These are phyloP conservation scores for Megalops atlanticus DNA, from an alignment of 2,113 vertebrate species.

Conservation along the genomic window DNA sequence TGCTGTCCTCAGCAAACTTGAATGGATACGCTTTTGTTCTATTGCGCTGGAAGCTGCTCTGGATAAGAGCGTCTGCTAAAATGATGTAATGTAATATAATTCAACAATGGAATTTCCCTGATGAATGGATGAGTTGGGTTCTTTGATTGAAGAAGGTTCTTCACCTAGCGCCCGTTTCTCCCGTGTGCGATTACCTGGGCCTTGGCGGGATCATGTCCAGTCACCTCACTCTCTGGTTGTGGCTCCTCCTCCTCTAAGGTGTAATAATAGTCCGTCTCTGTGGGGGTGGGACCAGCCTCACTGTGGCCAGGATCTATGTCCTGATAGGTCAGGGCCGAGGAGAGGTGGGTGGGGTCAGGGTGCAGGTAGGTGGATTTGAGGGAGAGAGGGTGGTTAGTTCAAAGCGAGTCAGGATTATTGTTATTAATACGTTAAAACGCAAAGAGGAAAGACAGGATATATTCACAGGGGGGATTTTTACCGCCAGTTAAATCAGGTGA, in stretches of 20 bases:
- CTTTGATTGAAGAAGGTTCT: background rate
- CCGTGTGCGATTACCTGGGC: slow-evolving; percentile 60
- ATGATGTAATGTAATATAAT: no score
- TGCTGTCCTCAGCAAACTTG: no score
- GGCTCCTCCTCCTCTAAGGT: slow-evolving; percentile 58
- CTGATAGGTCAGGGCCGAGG: slow-evolving; percentile 69
- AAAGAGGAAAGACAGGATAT: slow-evolving; percentile 58
- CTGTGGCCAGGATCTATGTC: slow-evolving; percentile 72
- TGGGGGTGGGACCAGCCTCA: slow-evolving; percentile 73
- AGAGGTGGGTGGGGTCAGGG: slow-evolving; percentile 58
- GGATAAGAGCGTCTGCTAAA: no score
- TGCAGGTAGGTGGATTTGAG: slow-evolving; percentile 71
- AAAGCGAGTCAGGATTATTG: slow-evolving; percentile 52
- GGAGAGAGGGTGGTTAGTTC: slow-evolving; percentile 66
- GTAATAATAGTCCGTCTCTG: slow-evolving; percentile 76
- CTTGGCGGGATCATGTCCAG: slow-evolving; percentile 60
- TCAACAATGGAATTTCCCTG: no score
- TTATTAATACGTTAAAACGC: slow-evolving; percentile 54
- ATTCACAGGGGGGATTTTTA: slow-evolving; percentile 48
- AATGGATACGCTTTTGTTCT: no score
- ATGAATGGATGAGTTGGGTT: no score
- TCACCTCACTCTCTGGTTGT: slow-evolving; percentile 67
- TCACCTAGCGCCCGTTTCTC: background rate
- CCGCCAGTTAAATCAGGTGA: slow-evolving; percentile 44
- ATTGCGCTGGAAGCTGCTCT: no score